Evolutionary conservation across 2,888 invertebrate genomes (phyloP).

Genomic region (Gryllus longicercus): DNA sequence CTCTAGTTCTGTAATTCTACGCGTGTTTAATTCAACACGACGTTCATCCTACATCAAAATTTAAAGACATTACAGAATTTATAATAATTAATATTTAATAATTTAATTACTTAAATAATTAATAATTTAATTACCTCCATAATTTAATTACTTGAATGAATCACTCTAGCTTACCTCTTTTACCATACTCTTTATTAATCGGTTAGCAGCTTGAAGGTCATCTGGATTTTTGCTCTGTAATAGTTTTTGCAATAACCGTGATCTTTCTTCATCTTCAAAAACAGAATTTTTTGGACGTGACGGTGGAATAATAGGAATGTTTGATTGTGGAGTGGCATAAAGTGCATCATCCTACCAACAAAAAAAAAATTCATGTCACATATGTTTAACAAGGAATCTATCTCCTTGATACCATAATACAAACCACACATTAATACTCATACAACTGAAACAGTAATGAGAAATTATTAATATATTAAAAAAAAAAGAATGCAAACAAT

Average conservation of each 20-base stretch:
- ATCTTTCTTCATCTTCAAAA: constrained; percentile 81
- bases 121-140: too few species aligned
- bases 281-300: constrained; percentile 49
- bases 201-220: constrained; percentile 92
- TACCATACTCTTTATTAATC: constrained; percentile 92
- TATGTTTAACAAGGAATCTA: not conserved
- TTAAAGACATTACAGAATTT: not conserved
- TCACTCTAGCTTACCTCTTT: constrained; percentile 63
- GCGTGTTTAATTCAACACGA: constrained; percentile 70
- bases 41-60: constrained; percentile 68
- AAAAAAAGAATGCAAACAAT: not conserved
- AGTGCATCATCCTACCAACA: constrained; percentile 31
- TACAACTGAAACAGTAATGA: not conserved
- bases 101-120: too few species aligned
- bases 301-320: constrained; percentile 25
- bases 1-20: constrained; percentile 75
- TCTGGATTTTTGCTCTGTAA: constrained; percentile 91
- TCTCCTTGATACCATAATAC: not conserved
- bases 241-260: constrained; percentile 76
- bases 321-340: constrained; percentile 25
- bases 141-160: not conserved
- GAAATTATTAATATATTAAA: not conserved
- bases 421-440: too few species aligned
- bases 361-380: not conserved
- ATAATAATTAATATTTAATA: too few species aligned